Base-by-base conservation (phyloP, 2,113 vertebrate genomes). In the Oophaga pumilio region DNA sequence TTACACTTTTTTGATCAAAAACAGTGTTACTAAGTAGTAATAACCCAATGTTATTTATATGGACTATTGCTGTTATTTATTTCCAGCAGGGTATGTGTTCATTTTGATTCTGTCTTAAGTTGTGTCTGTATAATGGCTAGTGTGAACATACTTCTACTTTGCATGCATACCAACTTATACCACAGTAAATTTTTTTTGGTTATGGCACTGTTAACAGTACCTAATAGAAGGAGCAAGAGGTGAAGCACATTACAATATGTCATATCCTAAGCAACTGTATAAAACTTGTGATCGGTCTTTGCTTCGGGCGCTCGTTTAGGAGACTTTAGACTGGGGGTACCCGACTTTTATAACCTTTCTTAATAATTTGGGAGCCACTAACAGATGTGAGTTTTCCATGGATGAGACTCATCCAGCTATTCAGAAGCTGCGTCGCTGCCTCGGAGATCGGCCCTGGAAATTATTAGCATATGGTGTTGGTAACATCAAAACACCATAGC, bases 381-480 rank as follows among this genome's bases (percentile, higher is more conserved):
- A 62, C 60, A 68, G 64, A 68, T 68, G 64, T 68, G n/a, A 68
- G 6, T 24, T 24, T n/a, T n/a, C 62, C 11, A 10, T 66, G 66
- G 14, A 73, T 3, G 15, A 7, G 69, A 43, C 69, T 73, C 15
- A 43, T 73, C 28, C 0, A 22, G 8, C 49, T 26, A 81, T 7
- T 17, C 26, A n/a, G 66, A 60, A 13, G 52, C 24, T 85, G 5
- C n/a, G 43, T 77, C 10, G 64, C 20, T 76, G 71, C 73, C 18
- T 43, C 33, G 22, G 17, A 49, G 20, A 50, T 62, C 59, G 43
- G 24, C 66, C 12, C 28, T 13, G 85, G 85, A 82, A 82, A 87
- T 82, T 22, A 87, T 59, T 59, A 80, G 28, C 77, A 87, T 81
- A 28, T 87, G 86, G 17, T 79, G 60, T 17, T 73, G 28, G 78